Evolutionary conservation across 2,113 vertebrate genomes (phyloP), one percentile per base, ranked within the genome.

Genomic region (Sorex fumeus): DNA sequence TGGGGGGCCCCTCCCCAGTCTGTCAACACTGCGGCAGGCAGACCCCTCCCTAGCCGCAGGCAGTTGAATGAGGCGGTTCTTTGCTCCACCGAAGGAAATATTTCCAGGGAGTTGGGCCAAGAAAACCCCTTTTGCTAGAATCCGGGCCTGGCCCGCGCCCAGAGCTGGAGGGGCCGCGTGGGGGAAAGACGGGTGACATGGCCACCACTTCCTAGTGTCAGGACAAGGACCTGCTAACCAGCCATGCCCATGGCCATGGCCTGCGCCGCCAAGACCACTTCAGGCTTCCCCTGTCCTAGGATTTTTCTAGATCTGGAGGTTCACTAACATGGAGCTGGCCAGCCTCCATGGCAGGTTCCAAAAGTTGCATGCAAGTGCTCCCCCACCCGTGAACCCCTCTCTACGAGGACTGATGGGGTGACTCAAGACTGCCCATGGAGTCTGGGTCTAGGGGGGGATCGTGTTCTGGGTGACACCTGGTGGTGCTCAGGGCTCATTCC

Each of bases 51-150:
- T 93, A 74, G 95, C 95, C 64, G 30, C 91, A 4, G 95, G 95
- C 95, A 13, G 91, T 36, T 92, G 95, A 96, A 96, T 96, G 95
- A 91, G 89, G 89, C 84, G 71, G 80, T 94, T 96, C 95, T 96
- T 95, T 96, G 88, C 96, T 96, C 60, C 80, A 66, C 88, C 13
- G 57, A 88, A 94, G 94, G 95, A 93, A 96, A 95, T 96, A 89
- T 97, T 97, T 96, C 95, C 95, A 94, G 95, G 96, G 95, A 95
- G 77, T 50, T 30, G 74, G 77, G 95, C 96, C 96, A 97, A 94
- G 78, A 95, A 95, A 97, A 94, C 95, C 96, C 96, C 96, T 93
- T 50, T 50, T 50, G 91, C 93, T 78, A 88, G 95, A 92, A 91
- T 95, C 91, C 19, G 64, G 86, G 86, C 12, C 93, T 96, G 95